Base-by-base conservation (phyloP, 1,140 invertebrate genomes). In the Caenorhabditis tropicalis region DNA sequence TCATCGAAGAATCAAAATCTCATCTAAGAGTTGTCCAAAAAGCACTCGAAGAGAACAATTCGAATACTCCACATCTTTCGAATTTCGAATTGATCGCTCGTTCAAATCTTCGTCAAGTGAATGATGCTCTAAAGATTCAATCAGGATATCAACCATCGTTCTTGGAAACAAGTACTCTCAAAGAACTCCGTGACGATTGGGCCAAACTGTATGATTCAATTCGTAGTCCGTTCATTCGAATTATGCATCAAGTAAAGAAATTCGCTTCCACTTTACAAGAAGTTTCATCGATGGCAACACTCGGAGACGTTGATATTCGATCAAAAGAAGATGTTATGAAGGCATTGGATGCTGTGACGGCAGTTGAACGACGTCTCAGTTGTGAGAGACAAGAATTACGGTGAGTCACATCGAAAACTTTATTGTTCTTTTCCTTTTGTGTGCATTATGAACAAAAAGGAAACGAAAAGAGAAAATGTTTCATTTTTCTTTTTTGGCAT, bases 361-460 rank as follows among this genome's bases (percentile, higher is more conserved):
- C 43, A 27, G 82, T 85, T 21, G 53, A 82, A 51, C 33, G 58
- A 46, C 43, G 81, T 39, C 81, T 85, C 15, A 65, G 53, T 9
- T 29, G 60, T 43, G 84, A 85, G 46, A 80, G 84, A 29, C 82
- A 85, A 48, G 81, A 85, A 79, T 74, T 85, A 29, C 74, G 81
- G 84, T 83, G 60, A 60, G 58, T 70, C 31, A 51, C 33, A 53
- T 80, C 29, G n/a, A 70, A 33, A 5, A 21, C 39, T 33, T 36
- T 81, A 51, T 81, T 81, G 48, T 51, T 49, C 46, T 49, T 49
- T 80, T 24, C 12, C 46, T 36, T 27, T 33, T 36, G 51, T 53
- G 48, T 81, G 79, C 48, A 81, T 36, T 58, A 9, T 16, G 10
- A 9, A 81, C 65, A 74, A 74, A 46, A 15, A 29, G 21, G 53